phyloP scores from a whole-genome alignment of 1,140 invertebrate genomes.

The Phocides pigmalion region DNA sequence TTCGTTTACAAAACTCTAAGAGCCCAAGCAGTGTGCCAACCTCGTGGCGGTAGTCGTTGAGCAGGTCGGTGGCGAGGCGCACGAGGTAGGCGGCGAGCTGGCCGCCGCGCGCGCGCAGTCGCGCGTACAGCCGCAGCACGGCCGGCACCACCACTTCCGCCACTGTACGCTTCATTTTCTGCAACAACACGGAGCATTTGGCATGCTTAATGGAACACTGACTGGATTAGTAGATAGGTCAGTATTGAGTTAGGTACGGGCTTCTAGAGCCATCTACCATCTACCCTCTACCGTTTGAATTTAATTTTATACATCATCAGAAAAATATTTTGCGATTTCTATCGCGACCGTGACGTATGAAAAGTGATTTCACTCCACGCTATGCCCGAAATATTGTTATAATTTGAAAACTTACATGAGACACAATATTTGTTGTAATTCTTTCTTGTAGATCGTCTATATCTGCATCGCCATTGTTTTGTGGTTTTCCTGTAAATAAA shows the following conservation, averaged over 20 bases:
- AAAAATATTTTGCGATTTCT: too few relatives aligned
- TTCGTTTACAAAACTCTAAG: too few relatives aligned
- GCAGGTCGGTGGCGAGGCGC: constrained; percentile 69
- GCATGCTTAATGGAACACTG: too few relatives aligned
- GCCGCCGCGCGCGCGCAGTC: constrained; percentile 58
- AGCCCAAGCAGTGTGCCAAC: too few relatives aligned
- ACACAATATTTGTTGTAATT: constrained; percentile 74
- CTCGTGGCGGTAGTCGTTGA: constrained; percentile 69
- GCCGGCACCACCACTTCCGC: constrained; percentile 73
- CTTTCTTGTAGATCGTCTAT: constrained; percentile 71
- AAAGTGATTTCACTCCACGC: too few relatives aligned
- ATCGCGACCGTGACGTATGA: too few relatives aligned
- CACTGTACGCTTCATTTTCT: constrained; percentile 78
- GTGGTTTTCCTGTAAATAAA: constrained; percentile 58
- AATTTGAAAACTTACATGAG: constrained; percentile 57
- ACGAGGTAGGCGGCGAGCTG: constrained; percentile 68
- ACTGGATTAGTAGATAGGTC: too few relatives aligned
- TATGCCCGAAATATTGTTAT: too few relatives aligned
- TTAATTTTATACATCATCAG: too few relatives aligned
- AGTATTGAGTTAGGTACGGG: too few relatives aligned
- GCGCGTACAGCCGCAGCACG: constrained; percentile 65
- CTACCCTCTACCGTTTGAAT: too few relatives aligned
- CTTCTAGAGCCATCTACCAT: too few relatives aligned
- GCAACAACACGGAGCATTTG: constrained; percentile 15
- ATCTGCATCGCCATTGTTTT: constrained; percentile 57